Base-by-base conservation (phyloP, 2,113 vertebrate genomes). In the Nothobranchius furzeri region DNA sequence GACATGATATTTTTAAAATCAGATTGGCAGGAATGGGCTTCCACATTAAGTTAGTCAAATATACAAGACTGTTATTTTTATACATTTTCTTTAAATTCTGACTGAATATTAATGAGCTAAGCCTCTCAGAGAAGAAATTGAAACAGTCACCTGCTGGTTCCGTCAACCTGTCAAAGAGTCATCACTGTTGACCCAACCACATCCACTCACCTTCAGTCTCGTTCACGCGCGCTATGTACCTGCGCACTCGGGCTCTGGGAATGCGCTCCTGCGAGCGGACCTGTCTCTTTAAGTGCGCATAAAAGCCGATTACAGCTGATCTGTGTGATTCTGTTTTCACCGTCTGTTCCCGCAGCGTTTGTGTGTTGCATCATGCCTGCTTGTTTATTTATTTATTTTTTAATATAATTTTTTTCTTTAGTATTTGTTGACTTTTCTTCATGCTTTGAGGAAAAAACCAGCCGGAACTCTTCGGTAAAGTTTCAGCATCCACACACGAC, bases 231-330 rank as follows among this genome's bases (percentile, higher is more conserved):
- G 30, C 30, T 30, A 25, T 5, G 40, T 15, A 6, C 47, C 6
- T 8, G 30, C 24, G 60, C 81, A 60, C 64, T 56, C 48, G 57
- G 20, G 20, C 20, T 20, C 20, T 20, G 20, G 10, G 17, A 8
- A 45, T 47, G 58, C n/a, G 50, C 40, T 15, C 9, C 20, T 7
- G 35, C 30, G 30, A 3, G 30, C 57, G 68, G 61, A 73, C 57
- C 92, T 93, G 92, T 92, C 93, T 92, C 93, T 94, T 94, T 94
- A 93, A 94, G 81, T 91, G 85, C 79, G 78, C 84, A 82, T 89
- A 72, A 93, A 95, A 96, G 95, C 95, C 89, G 96, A 91, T 96
- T 95, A 95, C 49, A 48, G 93, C 89, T 93, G 91, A 94, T 93
- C 94, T 92, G 90, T 91, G 93, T 94, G 93, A 93, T 91, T 91